Evolutionary conservation across 2,888 invertebrate genomes (phyloP).

Genomic region (Archaeoteleia sp.): DNA sequence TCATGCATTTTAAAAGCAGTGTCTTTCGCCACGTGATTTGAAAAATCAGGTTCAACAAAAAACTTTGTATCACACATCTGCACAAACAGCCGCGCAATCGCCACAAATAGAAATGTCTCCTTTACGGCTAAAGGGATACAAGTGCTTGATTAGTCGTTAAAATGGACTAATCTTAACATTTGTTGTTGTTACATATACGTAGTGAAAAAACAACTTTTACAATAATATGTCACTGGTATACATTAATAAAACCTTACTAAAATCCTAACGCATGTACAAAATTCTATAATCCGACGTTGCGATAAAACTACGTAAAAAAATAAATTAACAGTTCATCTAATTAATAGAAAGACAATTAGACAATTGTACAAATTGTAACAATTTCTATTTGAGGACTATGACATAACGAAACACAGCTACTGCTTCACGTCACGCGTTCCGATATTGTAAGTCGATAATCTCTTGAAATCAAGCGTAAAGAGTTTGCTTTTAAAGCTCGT

Average conservation of each 20-base stretch:
- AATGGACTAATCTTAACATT: too few relatives aligned
- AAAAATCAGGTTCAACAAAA: not conserved
- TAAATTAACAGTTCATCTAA: slow-evolving; percentile 26
- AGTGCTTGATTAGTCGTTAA: too few relatives aligned
- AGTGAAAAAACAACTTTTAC: not conserved
- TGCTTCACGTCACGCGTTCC: too few relatives aligned
- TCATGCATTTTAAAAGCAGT: slow-evolving; percentile 30
- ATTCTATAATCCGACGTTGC: slow-evolving; percentile 7
- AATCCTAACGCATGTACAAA: slow-evolving; percentile 16
- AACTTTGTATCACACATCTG: slow-evolving; percentile 24
- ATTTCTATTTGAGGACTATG: slow-evolving; percentile 9
- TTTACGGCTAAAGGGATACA: slow-evolving; percentile 18
- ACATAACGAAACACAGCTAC: slow-evolving; percentile 1
- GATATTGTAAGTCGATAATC: too few relatives aligned
- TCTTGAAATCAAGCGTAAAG: slow-evolving; percentile 24
- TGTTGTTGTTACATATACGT: too few relatives aligned
- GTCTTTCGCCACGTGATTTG: slow-evolving; percentile 12
- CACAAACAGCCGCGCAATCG: slow-evolving; percentile 25
- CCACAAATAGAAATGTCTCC: slow-evolving; percentile 19
- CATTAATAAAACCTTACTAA: not conserved
- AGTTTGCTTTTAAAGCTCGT: slow-evolving; percentile 23
- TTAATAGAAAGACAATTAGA: slow-evolving; percentile 28
- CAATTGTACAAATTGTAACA: slow-evolving; percentile 30
- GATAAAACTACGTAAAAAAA: slow-evolving; percentile 7
- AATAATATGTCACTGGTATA: not conserved